Conservation (phyloP, 2,113 vertebrate genomes). For the Calyptommatus sinebrachiatus region DNA sequence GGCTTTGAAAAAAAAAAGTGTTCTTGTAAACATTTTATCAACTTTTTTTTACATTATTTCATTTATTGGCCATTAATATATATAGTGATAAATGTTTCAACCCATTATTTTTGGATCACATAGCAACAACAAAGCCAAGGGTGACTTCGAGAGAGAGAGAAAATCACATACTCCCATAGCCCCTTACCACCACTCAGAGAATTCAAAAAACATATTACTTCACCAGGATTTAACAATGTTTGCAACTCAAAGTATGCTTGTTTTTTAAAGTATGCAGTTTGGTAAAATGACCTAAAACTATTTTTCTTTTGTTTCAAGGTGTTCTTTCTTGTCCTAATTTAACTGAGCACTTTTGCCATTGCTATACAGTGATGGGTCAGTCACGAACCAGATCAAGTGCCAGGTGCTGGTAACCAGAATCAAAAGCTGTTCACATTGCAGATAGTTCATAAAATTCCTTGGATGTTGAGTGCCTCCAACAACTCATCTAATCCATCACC, state of each 20-base stretch:
- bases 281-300: not conserved
- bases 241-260: conserved; percentile 15
- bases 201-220: not conserved
- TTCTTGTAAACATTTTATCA: conserved; percentile 38
- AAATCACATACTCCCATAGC: not conserved
- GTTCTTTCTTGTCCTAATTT: not conserved
- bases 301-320: not conserved
- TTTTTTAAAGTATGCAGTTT: not conserved
- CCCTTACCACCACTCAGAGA: not conserved
- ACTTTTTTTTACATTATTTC: conserved; percentile 26
- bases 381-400: too few species aligned
- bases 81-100: conserved; percentile 29
- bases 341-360: not conserved
- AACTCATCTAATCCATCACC: too few species aligned
- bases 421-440: too few species aligned
- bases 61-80: conserved; percentile 39
- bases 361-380: too few species aligned
- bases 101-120: conserved; percentile 31
- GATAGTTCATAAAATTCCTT: too few species aligned
- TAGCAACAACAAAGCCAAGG: not conserved
- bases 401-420: too few species aligned
- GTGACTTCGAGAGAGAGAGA: conserved; percentile 15
- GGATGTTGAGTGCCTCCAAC: too few species aligned
- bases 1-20: conserved; percentile 26
- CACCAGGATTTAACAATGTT: conserved; percentile 29